These are phyloP conservation scores for Platypus cylindrus DNA, from an alignment of 2,888 invertebrate species.

Conservation along the genomic window DNA sequence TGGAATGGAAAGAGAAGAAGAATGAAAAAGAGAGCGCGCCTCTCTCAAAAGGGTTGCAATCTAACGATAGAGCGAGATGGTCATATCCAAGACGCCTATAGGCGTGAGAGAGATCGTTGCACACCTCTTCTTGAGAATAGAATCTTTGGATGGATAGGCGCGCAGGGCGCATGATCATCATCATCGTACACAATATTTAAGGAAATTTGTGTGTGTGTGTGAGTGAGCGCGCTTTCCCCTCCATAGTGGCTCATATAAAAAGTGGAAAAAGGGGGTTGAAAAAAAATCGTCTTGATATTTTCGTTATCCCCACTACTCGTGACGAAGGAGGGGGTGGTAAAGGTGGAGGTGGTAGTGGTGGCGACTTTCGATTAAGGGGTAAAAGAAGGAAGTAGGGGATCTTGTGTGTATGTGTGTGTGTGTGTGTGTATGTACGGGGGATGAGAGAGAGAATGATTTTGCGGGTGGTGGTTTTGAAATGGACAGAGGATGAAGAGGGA, in stretches of 20 bases:
- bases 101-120: conserved; percentile 25
- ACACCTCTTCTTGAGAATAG: conserved; percentile 37
- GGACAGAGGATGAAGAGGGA: not conserved
- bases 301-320: conserved; percentile 26
- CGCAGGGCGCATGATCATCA: conserved; percentile 33
- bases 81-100: conserved; percentile 30
- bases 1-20: no score
- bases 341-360: conserved; percentile 15
- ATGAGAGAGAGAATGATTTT: conserved; percentile 9
- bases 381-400: conserved; percentile 11
- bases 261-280: conserved; percentile 23
- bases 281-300: conserved; percentile 34
- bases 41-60: conserved; percentile 34
- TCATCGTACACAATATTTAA: no score
- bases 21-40: conserved; percentile 28
- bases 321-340: conserved; percentile 15
- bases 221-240: conserved; percentile 25
- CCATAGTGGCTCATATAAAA: conserved; percentile 18
- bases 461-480: no score
- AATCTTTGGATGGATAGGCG: conserved; percentile 31
- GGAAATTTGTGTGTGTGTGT: no score
- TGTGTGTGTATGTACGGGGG: no score
- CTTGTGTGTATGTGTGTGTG: conserved; percentile 4
- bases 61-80: conserved; percentile 27
- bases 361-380: conserved; percentile 10